Base-by-base conservation (phyloP, 2,113 vertebrate species). In the Poeciliopsis occidentalis region DNA sequence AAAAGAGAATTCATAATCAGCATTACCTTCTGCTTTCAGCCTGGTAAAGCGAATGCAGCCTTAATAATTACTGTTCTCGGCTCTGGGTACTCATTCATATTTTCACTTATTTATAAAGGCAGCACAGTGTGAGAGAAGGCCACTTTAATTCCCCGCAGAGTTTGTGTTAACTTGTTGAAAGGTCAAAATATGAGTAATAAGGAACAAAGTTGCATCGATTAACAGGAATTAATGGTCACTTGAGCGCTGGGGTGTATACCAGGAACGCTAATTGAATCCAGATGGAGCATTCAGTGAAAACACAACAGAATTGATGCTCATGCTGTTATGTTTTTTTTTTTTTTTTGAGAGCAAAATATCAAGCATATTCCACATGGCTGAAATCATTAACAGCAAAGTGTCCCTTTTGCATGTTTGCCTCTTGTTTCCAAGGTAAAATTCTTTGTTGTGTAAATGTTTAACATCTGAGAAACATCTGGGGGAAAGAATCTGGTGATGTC, bases 21-120 rank as follows among this genome's bases (percentile, higher is more conserved):
- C 63, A 30, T 79, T 44, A 32, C 71, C 71, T 60, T 66, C 22
- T 30, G 31, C 72, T 83, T 41, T 61, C 74, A 60, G 72, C 72
- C 64, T 72, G 37, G 64, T 67, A 68, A 64, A 69, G 19, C 70
- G 68, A 79, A 89, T 85, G 22, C 60, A 67, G 54, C 39, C 17
- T 68, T 79, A 60, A 76, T 87, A 79, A 89, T 83, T 64, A 83
- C 67, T 73, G 79, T 44, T 31, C 76, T 64, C 31, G 69, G 64
- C 73, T 80, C 72, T 69, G 80, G 76, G 79, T 85, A 27, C 71
- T 64, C 62, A 65, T 74, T 66, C 60, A 41, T 47, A 84, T 79
- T 82, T 77, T 92, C 69, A 92, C 87, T 92, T 91, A 91, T 92
- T 92, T 82, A 93, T 92, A 85, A 88, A 88, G 82, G 82, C 22